Base-by-base conservation (phyloP, 1,140 invertebrate genomes). In the Drosophila sp. region DNA sequence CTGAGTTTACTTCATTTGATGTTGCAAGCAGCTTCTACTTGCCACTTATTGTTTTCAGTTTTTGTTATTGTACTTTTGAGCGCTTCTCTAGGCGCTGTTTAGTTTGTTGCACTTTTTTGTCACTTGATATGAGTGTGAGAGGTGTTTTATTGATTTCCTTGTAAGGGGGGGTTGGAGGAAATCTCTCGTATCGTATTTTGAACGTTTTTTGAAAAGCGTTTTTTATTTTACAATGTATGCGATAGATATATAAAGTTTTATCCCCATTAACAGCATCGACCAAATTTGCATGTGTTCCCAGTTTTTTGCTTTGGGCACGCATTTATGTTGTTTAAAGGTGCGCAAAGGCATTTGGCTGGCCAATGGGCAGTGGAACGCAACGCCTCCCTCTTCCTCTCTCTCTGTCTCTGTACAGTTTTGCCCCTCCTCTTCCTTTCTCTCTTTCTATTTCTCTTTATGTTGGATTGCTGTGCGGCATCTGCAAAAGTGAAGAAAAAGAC, bases 221-320 rank as follows among this genome's bases (percentile, higher is more conserved):
- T 90, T 90, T 90, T 81, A 91, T 91, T 83, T 91, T 91, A 83
- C 90, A 91, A 75, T 90, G 86, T 75, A 91, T 91, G 70, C 90
- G 78, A 82, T 91, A 89, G 68, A 91, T 90, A 69, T 91, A 91
- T 79, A 90, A 75, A 79, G 72, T 90, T 90, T 90, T 87, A 78
- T 77, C 80, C 81, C 85, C 87, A 86, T 89, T 79, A 80, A 82
- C 76, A 90, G 75, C 84, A 78, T 89, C 80, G 84, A 75, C 80
- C 85, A 89, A 89, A 89, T 90, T 80, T 80, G 80, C 80, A 89
- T 89, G 69, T 80, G 84, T 91, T 90, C 83, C 86, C 90, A 85
- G 83, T 72, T 89, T 82, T 78, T 75, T 72, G 79, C 80, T 91
- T 91, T 71, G 84, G 90, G 90, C 81, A 91, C 90, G 90, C 90